A percentile compares a stretch with the other conserved stretches of the same genome.
Evolutionary conservation across 1,140 invertebrate genomes (phyloP).

Genomic region (Vollenhovia emeryi): DNA sequence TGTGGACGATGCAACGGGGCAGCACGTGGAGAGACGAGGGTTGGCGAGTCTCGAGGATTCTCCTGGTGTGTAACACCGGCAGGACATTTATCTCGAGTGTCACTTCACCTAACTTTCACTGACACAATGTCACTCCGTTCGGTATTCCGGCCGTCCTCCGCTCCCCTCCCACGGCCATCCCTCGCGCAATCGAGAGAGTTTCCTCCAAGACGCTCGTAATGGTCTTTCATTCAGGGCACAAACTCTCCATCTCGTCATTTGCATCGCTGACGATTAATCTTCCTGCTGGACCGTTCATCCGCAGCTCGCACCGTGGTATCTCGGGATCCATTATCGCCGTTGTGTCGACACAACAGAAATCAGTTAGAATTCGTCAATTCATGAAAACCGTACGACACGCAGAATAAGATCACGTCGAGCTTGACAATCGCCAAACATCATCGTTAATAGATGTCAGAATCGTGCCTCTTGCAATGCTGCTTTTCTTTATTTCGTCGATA

Average conservation of each 20-base stretch:
- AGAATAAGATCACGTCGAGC: not conserved
- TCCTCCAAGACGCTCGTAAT: constrained; percentile 66
- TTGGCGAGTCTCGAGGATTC: not conserved
- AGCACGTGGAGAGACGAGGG: not conserved
- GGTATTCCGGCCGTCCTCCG: constrained; percentile 8
- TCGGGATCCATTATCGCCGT: constrained; percentile 46
- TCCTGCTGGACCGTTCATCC: constrained; percentile 39
- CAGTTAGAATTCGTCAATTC: constrained; percentile 31
- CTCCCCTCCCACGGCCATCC: constrained; percentile 27
- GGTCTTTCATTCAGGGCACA: constrained; percentile 61
- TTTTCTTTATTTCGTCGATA: not conserved
- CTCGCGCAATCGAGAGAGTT: constrained; percentile 45
- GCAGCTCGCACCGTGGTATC: not conserved
- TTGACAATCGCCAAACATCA: not conserved
- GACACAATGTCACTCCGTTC: constrained; percentile 71
- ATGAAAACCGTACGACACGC: not conserved
- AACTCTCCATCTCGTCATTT: constrained; percentile 65
- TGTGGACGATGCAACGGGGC: not conserved
- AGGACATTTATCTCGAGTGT: constrained; percentile 80
- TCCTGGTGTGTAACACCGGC: constrained; percentile 64
- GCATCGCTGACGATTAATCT: constrained; percentile 74
- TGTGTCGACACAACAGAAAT: constrained; percentile 31
- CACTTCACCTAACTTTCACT: constrained; percentile 77
- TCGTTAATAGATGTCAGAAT: constrained; percentile 1
- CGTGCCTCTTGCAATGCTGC: not conserved